Percentiles rank a stretch among this genome's conserved stretches.
Evolutionary conservation across 1,140 invertebrate genomes (phyloP).

Genomic region (Pachyrhynchus sulphureomaculatus): DNA sequence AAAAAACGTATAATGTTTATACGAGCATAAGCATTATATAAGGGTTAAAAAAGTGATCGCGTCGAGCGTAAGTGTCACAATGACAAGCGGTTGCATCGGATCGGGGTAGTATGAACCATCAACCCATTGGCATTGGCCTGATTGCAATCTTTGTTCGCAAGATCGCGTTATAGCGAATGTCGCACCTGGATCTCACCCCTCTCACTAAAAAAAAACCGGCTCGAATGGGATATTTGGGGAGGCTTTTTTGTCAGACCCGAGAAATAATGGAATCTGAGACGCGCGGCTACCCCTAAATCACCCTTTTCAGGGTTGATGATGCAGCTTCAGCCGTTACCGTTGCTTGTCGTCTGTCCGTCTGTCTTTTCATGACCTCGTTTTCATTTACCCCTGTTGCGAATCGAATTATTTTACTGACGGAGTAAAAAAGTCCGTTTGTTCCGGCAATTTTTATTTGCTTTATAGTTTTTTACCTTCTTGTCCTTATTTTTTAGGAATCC

Average conservation of each 20-base stretch:
- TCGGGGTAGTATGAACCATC: constrained; percentile 16
- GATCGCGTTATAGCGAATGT: constrained; percentile 41
- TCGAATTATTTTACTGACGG: constrained; percentile 17
- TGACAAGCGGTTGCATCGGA: constrained; percentile 5
- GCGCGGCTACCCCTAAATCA: constrained; percentile 45
- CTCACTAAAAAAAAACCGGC: constrained; percentile 46
- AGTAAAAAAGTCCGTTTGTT: constrained; percentile 1
- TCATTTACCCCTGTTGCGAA: constrained; percentile 23
- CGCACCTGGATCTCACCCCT: constrained; percentile 44
- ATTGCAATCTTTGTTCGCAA: constrained; percentile 46
- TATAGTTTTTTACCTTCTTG: too few relatives aligned
- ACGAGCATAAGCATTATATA: background rate
- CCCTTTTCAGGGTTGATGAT: constrained; percentile 46
- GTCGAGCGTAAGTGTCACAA: constrained; percentile 24
- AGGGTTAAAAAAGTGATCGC: constrained; percentile 18
- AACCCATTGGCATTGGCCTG: constrained; percentile 34
- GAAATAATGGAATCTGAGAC: constrained; percentile 48
- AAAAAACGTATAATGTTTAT: background rate
- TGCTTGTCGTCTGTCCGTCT: constrained; percentile 30
- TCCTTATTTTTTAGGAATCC: too few relatives aligned
- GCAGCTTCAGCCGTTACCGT: constrained; percentile 38
- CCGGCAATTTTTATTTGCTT: too few relatives aligned
- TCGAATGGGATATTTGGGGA: constrained; percentile 44
- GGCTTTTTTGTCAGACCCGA: constrained; percentile 42
- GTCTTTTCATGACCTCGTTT: constrained; percentile 29